Conservation (phyloP, 2,888 invertebrate genomes). For the Pemphredon lugubris region DNA sequence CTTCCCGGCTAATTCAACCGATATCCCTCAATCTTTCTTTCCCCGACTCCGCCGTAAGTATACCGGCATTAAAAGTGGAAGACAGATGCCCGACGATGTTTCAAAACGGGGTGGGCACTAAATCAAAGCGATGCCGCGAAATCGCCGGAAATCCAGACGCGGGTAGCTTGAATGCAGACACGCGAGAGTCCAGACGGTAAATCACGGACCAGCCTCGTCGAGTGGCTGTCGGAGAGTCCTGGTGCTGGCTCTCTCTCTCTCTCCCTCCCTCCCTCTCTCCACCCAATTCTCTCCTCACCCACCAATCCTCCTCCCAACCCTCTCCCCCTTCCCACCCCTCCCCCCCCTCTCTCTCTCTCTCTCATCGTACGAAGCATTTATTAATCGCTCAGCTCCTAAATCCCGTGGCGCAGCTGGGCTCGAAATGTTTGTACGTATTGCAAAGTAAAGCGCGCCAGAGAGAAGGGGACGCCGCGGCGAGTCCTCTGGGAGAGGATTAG, state of each 20-base stretch:
- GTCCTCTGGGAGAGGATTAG: conserved; percentile 76
- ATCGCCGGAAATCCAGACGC: conserved; percentile 67
- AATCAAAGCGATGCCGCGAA: conserved; percentile 67
- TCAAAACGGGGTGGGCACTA: conserved; percentile 52
- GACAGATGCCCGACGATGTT: conserved; percentile 59
- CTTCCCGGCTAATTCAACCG: no score
- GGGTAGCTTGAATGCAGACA: conserved; percentile 61
- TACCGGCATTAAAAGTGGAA: conserved; percentile 37
- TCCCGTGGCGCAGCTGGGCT: conserved; percentile 77
- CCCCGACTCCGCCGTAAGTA: not conserved
- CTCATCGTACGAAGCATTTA: conserved; percentile 73
- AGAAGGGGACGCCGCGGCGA: conserved; percentile 50
- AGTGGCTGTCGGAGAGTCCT: conserved; percentile 69
- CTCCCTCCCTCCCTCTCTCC: conserved; percentile 12
- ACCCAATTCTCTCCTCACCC: no score
- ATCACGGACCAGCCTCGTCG: conserved; percentile 66
- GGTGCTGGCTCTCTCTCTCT: conserved; percentile 43
- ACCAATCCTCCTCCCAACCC: no score
- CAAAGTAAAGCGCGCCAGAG: conserved; percentile 66
- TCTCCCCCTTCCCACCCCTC: not conserved
- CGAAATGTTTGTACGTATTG: conserved; percentile 76
- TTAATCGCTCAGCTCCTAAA: conserved; percentile 79
- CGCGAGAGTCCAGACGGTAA: conserved; percentile 63
- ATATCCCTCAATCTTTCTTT: not conserved
- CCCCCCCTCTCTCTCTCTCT: conserved; percentile 3